Evolutionary conservation across 2,888 invertebrate species (phyloP).

Genomic region (Synergus laeviventris): DNA sequence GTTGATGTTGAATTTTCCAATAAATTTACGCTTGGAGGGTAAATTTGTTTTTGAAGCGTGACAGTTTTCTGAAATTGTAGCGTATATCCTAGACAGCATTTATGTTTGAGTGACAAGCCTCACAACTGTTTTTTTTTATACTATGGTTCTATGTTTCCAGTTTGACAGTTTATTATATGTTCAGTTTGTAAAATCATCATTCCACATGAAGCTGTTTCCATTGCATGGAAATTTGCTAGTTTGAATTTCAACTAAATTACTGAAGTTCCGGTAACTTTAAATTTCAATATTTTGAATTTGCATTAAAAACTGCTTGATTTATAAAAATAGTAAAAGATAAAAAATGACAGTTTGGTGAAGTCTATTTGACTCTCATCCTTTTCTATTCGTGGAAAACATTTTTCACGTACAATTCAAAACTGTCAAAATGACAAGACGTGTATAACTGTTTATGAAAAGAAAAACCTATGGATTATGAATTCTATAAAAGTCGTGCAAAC

Average conservation of each 20-base stretch:
- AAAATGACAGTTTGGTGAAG: background rate
- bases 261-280: no score
- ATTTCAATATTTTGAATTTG: no score
- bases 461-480: background rate
- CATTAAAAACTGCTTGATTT: background rate
- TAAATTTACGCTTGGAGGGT: background rate
- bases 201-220: no score
- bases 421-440: background rate
- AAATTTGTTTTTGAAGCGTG: slow-evolving; percentile 1
- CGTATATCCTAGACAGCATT: background rate
- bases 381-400: background rate
- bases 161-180: background rate
- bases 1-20: slow-evolving; percentile 22
- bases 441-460: background rate
- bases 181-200: no score
- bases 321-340: background rate
- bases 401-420: background rate
- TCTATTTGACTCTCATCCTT: no score
- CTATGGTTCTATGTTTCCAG: no score
- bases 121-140: background rate
- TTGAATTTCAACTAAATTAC: no score
- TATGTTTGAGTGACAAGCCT: background rate
- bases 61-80: slow-evolving; percentile 10
- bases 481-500: background rate
- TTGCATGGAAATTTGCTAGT: no score